phyloP scores from a whole-genome alignment of 2,797 vertebrate genomes.

The Pipistrellus nathusii region DNA sequence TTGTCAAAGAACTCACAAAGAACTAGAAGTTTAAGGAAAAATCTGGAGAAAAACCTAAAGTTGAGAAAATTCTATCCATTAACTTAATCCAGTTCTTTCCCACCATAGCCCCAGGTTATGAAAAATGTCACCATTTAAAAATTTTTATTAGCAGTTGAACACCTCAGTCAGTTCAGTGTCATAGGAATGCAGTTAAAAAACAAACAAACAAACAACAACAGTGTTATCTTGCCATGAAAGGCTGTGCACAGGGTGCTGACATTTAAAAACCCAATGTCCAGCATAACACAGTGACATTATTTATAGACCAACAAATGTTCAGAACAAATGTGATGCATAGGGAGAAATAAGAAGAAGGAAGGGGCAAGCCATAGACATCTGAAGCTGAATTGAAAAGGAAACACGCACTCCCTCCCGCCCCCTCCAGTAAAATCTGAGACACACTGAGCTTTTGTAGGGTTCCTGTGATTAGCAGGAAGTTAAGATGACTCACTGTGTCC shows the following conservation, averaged over 20 bases:
- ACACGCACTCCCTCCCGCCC: not conserved
- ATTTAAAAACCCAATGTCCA: constrained; percentile 24
- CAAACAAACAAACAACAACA: no score
- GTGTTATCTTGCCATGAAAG: not conserved
- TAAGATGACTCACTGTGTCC: constrained; percentile 57
- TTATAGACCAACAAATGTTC: constrained; percentile 52
- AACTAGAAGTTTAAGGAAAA: not conserved
- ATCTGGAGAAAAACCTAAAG: not conserved
- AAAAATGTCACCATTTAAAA: constrained; percentile 1
- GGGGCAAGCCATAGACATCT: not conserved
- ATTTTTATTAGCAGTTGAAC: not conserved
- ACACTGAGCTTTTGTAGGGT: constrained; percentile 24
- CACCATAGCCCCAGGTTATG: not conserved
- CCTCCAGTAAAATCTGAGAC: constrained; percentile 18
- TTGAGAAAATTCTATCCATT: not conserved
- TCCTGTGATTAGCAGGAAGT: constrained; percentile 35
- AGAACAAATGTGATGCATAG: not conserved
- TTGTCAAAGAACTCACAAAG: not conserved
- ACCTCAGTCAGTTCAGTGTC: not conserved
- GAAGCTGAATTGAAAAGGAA: constrained; percentile 59
- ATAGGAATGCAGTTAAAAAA: not conserved
- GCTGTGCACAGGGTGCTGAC: not conserved
- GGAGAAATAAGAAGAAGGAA: constrained; percentile 68
- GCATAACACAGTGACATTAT: constrained; percentile 51
- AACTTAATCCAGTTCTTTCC: not conserved